Conservation (phyloP, 37 sponge, comb jelly and placozoan species). For the Hormiphora californensis region DNA sequence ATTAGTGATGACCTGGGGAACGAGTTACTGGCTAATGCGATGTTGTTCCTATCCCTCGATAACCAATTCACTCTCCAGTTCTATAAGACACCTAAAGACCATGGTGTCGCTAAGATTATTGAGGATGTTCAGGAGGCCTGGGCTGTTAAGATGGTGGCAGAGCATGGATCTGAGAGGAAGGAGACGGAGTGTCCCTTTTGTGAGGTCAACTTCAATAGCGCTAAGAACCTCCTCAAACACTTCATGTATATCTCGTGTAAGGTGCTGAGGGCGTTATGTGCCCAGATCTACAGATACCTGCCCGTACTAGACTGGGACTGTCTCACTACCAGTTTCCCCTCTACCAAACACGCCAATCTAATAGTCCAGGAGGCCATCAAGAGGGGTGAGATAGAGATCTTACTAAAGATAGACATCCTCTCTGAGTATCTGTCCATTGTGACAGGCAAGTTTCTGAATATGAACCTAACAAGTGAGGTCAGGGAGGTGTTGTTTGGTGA, state of each 20-base stretch:
- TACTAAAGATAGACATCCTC: neutral
- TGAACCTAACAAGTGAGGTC: neutral
- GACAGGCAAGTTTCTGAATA: constrained; percentile 28
- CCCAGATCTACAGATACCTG: neutral
- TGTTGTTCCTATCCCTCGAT: constrained; percentile 21
- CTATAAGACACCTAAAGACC: constrained; percentile 30
- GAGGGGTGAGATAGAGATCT: neutral
- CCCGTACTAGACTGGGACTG: constrained; percentile 8
- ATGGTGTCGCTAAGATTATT: neutral
- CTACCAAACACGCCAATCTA: neutral
- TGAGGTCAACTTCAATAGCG: neutral
- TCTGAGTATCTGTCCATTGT: constrained; percentile 21
- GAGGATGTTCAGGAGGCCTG: constrained; percentile 12
- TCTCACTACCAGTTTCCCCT: neutral
- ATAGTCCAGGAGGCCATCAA: neutral
- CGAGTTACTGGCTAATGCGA: constrained; percentile 16
- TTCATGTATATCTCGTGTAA: constrained; percentile 47
- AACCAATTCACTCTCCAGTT: constrained; percentile 7
- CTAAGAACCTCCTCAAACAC: constrained; percentile 17
- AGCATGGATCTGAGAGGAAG: neutral
- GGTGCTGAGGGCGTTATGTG: neutral
- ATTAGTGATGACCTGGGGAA: neutral
- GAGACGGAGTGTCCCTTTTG: constrained; percentile 27
- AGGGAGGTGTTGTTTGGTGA: neutral
- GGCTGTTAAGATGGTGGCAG: too few relatives aligned